phyloP scores from a whole-genome alignment of 2,113 vertebrate species.

The Columba livia region DNA sequence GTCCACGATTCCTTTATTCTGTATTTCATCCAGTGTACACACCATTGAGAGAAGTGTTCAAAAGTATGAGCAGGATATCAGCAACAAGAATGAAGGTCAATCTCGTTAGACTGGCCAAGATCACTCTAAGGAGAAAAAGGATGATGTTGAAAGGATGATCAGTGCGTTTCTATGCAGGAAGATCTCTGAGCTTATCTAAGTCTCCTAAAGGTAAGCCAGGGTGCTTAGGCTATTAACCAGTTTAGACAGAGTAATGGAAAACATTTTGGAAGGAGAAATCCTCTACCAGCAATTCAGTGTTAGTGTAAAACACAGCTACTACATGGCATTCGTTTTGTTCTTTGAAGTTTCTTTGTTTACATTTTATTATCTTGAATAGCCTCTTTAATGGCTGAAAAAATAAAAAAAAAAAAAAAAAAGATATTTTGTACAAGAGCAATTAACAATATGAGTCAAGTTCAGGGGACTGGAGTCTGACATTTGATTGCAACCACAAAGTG shows the following conservation, averaged over 20 bases:
- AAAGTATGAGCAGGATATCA: background rate
- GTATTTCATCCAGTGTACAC: background rate
- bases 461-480: background rate
- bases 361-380: slow-evolving; percentile 19
- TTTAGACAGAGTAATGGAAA: background rate
- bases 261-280: background rate
- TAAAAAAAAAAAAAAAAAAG: background rate
- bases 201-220: background rate
- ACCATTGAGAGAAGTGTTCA: background rate
- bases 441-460: background rate
- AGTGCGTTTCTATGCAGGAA: background rate
- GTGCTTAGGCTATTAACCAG: background rate
- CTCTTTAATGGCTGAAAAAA: background rate
- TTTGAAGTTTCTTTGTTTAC: slow-evolving; percentile 55
- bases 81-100: background rate
- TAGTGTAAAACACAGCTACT: background rate
- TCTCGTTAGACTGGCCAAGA: background rate
- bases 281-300: background rate
- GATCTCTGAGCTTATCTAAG: slow-evolving; percentile 2
- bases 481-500: background rate
- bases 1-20: background rate
- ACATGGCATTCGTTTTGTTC: background rate
- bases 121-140: background rate
- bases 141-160: background rate
- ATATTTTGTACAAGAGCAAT: background rate